Percentiles rank a stretch among this genome's conserved stretches.
phyloP scores from a whole-genome alignment of 2,888 invertebrate genomes.

The Sphaeridia pumilis region DNA sequence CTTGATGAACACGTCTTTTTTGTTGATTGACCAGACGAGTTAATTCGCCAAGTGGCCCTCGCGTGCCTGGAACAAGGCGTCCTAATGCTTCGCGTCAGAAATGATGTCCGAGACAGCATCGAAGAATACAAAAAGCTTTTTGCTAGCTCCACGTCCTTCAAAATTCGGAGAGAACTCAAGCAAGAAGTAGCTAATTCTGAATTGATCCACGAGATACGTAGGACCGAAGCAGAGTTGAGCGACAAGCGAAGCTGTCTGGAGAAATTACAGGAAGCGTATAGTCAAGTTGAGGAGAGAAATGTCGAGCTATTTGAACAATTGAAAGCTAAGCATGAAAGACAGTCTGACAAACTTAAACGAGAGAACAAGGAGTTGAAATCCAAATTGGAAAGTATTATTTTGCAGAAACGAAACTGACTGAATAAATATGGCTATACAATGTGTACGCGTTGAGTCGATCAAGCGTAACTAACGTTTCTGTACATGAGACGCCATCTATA shows the following conservation, averaged over 20 bases:
- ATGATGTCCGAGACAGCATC: slow-evolving; percentile 3
- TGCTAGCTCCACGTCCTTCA: slow-evolving; percentile 10
- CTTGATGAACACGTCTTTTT: too few relatives aligned
- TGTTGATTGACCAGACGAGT: slow-evolving; percentile 13
- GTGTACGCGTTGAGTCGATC: too few relatives aligned
- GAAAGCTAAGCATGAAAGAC: slow-evolving; percentile 9
- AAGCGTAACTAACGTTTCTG: too few relatives aligned
- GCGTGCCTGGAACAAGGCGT: slow-evolving; percentile 10
- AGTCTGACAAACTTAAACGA: slow-evolving; percentile 6
- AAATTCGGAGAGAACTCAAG: slow-evolving; percentile 6
- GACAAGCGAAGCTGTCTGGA: slow-evolving; percentile 8
- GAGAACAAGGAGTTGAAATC: slow-evolving; percentile 6
- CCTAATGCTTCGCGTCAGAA: slow-evolving; percentile 10
- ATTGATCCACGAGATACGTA: slow-evolving; percentile 9
- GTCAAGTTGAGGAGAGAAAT: slow-evolving; percentile 9
- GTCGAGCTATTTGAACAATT: slow-evolving; percentile 6
- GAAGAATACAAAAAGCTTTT: slow-evolving; percentile 13
- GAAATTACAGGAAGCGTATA: slow-evolving; percentile 9
- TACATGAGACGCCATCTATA: too few relatives aligned
- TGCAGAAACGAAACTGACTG: slow-evolving; percentile 4
- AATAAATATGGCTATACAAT: too few relatives aligned
- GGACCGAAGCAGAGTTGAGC: slow-evolving; percentile 4
- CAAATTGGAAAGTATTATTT: slow-evolving; percentile 13
- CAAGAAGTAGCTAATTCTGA: slow-evolving; percentile 7
- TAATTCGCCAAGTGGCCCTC: slow-evolving; percentile 12